Evolutionary conservation across 2,888 invertebrate genomes (phyloP), one percentile per base, ranked within the genome.

Genomic region (Acronicta aceris): DNA sequence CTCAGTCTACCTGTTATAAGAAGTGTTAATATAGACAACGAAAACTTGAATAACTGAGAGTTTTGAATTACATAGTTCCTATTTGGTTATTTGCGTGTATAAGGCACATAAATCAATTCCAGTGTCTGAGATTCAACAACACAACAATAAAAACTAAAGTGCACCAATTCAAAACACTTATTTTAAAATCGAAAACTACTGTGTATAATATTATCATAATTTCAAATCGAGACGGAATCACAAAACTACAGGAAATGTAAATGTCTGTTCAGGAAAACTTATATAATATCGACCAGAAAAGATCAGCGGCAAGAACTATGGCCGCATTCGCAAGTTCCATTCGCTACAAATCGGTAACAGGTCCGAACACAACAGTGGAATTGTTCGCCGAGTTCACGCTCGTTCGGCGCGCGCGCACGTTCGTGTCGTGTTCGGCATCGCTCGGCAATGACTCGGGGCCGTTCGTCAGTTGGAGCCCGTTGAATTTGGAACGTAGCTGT

Each of bases 271-370:
- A 76, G 45, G 67, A 69, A 65, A 83, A 75, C 82, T 82, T 88
- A 76, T 79, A 79, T 21, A 86, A 55, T 67, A 87, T 65, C 71
- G 91, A 89, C 82, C 87, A 89, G 78, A 91, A 66, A 53, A 92
- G 65, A 72, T 93, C 92, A 42, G 86, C 78, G 72, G 86, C 82
- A 30, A 92, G 64, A 27, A 71, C 78, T 66, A 85, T 83, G 55
- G 83, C 81, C 65, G 82, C 74, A 65, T 84, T 82, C 65, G 76
- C 81, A 59, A 84, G 43, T 69, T 84, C 83, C 81, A 79, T 90
- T 89, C 92, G 93, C 92, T 94, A 95, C 90, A 95, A 95, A 83
- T 96, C 96, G 2, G 96, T 96, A 16, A 96, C 96, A 15, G 96
- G 96, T 16, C 96, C 96, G 71, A 95, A 95, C 49, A 96, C 92